A percentile compares a stretch with the other conserved stretches of the same genome.
Evolutionary conservation across 2,113 vertebrate species (phyloP).

Genomic region (Equus quagga): DNA sequence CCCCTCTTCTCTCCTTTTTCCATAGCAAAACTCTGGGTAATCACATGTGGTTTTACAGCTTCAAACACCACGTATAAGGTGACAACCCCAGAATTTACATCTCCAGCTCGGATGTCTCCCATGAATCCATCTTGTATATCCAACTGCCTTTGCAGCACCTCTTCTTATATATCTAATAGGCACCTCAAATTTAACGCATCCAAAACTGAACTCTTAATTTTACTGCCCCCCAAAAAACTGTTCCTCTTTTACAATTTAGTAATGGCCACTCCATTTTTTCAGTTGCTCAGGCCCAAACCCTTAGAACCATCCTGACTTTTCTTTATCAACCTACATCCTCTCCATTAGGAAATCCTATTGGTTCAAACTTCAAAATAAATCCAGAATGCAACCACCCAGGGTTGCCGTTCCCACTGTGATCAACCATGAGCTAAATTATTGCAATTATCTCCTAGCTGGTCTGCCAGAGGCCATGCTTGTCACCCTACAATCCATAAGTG

Average conservation of each 20-base stretch:
- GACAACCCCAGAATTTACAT: background rate
- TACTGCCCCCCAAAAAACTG: background rate
- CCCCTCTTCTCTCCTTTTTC: background rate
- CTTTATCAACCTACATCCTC: background rate
- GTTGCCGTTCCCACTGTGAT: background rate
- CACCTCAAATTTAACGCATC: background rate
- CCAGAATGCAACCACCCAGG: background rate
- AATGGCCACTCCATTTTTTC: background rate
- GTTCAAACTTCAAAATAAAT: background rate
- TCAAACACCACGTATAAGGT: background rate
- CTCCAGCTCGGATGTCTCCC: background rate
- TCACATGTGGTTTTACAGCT: background rate
- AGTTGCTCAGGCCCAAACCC: background rate
- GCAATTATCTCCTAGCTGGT: background rate
- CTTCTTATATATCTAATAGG: background rate
- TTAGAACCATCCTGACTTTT: background rate
- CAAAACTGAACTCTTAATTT: slow-evolving; percentile 13
- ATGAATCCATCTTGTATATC: background rate
- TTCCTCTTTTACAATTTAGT: background rate
- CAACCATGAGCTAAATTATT: background rate
- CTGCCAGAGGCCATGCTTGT: background rate
- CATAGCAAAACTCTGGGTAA: background rate
- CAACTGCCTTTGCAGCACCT: background rate
- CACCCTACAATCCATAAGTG: background rate
- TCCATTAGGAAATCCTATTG: background rate